Base-by-base conservation (phyloP, 2,888 invertebrate species). In the Xylophagus ater region DNA sequence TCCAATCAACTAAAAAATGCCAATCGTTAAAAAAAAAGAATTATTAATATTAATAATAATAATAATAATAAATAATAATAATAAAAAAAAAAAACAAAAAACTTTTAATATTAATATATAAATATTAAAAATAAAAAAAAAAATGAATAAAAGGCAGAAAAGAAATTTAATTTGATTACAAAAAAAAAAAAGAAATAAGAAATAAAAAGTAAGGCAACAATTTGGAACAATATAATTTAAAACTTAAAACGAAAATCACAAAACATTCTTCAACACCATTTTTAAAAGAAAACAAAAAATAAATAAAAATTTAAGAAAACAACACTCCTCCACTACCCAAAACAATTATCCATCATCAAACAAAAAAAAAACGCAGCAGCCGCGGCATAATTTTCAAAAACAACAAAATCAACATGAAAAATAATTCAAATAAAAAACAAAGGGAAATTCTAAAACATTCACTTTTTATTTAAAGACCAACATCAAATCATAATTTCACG, bases 1-100 rank as follows among this genome's bases (percentile, higher is more conserved):
- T 94, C 94, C 72, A 96, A 93, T 76, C 92, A 94, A 73, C 80
- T 98, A 65, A 97, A 97, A 78, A 96, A 93, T 72, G 88, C 89
- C 71, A 89, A 88, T 76, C 90, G 89, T 78, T 90, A 89, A 81
- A 69, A 55, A 38, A 19, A 40, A 37, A 31, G 28, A 34, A 18
- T 30, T 40, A 40, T 46, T 51, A 51, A 50, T 50, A 48, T 49
- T 48, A 49, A 46, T 37, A 48, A 48, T 51, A 46, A 45, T 46
- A 53, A 47, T 44, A 49, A 45, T 53, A 49, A 47, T 44, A 41
- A 21, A 20, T 30, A 34, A 40, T 30, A 36, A 42, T 25, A 32
- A 36, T 24, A 37, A 14, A 28, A 19, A 25, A 21, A 24, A 34
- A 37, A 37, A 30, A 30, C 29, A 29, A 29, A 21, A 29, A 4